Conservation (phyloP, 2,113 vertebrate genomes). For the Anseranas semipalmata region DNA sequence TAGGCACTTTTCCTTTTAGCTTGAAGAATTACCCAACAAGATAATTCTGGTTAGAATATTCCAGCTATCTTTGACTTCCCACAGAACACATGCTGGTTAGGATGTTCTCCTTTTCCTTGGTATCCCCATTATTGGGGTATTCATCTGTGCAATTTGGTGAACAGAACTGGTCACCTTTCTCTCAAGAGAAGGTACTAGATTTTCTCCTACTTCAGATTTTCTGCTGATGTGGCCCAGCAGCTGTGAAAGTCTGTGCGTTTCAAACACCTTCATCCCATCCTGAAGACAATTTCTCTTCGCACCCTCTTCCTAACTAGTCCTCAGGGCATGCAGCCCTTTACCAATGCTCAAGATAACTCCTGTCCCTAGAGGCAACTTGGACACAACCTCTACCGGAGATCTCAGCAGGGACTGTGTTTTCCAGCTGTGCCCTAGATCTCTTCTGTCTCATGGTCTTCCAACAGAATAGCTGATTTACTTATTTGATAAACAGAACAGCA, state of each 20-base stretch:
- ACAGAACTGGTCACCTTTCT: not conserved
- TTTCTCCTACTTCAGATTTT: not conserved
- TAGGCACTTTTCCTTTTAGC: not conserved
- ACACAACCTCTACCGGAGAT: not conserved
- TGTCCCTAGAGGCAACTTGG: not conserved
- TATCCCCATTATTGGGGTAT: too few species aligned
- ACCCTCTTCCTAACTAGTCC: not conserved
- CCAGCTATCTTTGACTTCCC: not conserved
- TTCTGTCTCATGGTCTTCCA: not conserved
- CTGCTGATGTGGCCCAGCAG: not conserved
- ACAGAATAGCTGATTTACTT: not conserved
- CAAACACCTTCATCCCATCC: not conserved
- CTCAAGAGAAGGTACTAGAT: not conserved
- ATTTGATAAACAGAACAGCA: not conserved
- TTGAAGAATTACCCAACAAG: not conserved
- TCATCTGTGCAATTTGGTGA: not conserved
- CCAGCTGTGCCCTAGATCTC: accelerated
- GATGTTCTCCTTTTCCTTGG: not conserved
- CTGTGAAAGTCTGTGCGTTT: not conserved
- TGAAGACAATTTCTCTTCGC: not conserved
- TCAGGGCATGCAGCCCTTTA: not conserved
- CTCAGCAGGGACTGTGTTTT: not conserved
- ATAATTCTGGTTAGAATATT: not conserved
- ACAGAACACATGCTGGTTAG: not conserved
- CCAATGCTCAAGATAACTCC: not conserved